phyloP scores from a whole-genome alignment of 92 coral and sea anemone genomes.

The Parazoanthus darwini region DNA sequence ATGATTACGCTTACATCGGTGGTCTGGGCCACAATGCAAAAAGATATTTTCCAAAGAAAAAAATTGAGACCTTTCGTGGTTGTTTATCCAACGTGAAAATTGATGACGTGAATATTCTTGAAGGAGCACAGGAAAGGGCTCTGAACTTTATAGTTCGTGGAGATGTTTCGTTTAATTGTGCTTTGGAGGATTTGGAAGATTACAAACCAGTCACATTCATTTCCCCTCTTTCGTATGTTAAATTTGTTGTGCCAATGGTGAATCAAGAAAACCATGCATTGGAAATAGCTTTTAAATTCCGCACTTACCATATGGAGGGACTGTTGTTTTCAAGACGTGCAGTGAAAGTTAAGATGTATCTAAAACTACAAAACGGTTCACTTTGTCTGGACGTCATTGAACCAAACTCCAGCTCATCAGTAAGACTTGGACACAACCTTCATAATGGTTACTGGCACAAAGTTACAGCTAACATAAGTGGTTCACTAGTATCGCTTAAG shows the following conservation, averaged over 20 bases:
- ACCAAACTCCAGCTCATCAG: constrained; percentile 4
- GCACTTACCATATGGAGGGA: constrained; percentile 44
- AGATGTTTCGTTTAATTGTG: constrained; percentile 33
- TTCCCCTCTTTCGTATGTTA: constrained; percentile 22
- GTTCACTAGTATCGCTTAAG: background rate
- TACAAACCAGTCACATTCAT: constrained; percentile 35
- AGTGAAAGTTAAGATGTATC: constrained; percentile 14
- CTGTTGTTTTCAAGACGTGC: constrained; percentile 34
- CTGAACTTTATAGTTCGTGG: constrained; percentile 12
- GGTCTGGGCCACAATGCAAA: constrained; percentile 21
- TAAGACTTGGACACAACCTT: constrained; percentile 40
- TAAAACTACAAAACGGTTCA: constrained; percentile 9
- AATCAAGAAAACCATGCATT: background rate
- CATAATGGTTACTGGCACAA: constrained; percentile 51
- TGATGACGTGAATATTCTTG: background rate
- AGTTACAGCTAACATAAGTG: constrained; percentile 1
- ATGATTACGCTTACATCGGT: constrained; percentile 32
- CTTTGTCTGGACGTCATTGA: constrained; percentile 20
- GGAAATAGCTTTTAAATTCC: constrained; percentile 40
- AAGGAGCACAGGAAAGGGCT: constrained; percentile 15
- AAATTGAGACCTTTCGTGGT: constrained; percentile 16
- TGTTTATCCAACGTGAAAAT: constrained; percentile 39
- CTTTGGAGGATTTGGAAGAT: background rate
- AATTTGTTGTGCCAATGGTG: background rate
- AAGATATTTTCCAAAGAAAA: constrained; percentile 20